Conservation (phyloP, 2,113 vertebrate species). For the Indicator maculatus region DNA sequence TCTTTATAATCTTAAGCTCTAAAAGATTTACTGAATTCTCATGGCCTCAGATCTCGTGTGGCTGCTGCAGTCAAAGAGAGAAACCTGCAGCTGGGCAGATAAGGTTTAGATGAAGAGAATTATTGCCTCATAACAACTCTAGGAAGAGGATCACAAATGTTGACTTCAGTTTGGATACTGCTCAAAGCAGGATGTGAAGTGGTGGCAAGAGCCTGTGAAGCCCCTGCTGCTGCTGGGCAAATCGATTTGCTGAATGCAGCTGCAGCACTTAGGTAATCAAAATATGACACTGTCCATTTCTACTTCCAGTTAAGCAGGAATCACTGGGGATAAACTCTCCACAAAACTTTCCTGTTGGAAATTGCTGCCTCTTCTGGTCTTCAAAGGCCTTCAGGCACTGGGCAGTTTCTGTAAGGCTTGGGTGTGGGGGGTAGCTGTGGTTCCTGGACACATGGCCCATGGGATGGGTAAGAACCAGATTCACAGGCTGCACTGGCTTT, state of each 20-base stretch:
- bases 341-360: background rate
- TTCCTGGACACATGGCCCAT: background rate
- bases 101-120: slow-evolving; percentile 59
- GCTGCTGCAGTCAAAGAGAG: slow-evolving; percentile 22
- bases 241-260: background rate
- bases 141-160: slow-evolving; percentile 12
- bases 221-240: background rate
- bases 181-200: slow-evolving; percentile 44
- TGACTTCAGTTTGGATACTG: slow-evolving; percentile 58
- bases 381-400: background rate
- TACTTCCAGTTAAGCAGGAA: background rate
- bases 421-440: background rate
- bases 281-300: background rate
- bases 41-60: slow-evolving; percentile 13
- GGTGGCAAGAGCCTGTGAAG: slow-evolving; percentile 25
- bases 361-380: background rate
- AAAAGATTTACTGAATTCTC: slow-evolving; percentile 48
- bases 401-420: background rate
- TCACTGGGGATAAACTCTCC: background rate
- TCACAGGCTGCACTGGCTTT: too few species aligned
- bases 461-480: background rate
- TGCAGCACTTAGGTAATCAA: background rate
- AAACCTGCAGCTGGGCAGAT: slow-evolving; percentile 42
- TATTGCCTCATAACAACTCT: slow-evolving; percentile 50
- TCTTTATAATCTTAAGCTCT: slow-evolving; percentile 40